Conservation (phyloP, 2,888 invertebrate species). For the Ectemnius continuus region DNA sequence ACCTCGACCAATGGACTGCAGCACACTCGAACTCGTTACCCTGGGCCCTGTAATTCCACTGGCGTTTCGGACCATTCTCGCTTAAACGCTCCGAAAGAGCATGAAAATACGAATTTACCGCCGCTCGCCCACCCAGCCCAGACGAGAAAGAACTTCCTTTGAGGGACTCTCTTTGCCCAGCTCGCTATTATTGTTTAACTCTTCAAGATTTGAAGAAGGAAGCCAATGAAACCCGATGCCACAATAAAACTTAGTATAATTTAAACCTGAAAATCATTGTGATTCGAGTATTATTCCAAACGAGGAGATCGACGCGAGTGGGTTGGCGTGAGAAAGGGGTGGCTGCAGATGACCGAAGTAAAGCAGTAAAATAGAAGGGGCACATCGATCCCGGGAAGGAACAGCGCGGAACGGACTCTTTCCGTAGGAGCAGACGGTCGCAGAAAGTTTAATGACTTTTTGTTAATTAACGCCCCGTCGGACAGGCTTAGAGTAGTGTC, state of each 20-base stretch:
- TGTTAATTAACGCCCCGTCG: slow-evolving; percentile 76
- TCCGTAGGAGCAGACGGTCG: slow-evolving; percentile 64
- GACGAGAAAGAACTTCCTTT: slow-evolving; percentile 35
- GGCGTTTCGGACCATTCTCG: slow-evolving; percentile 58
- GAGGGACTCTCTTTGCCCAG: slow-evolving; percentile 20
- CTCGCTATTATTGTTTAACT: too few relatives aligned
- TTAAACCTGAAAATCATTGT: too few relatives aligned
- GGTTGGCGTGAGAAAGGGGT: too few relatives aligned
- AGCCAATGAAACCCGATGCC: too few relatives aligned
- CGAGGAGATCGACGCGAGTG: too few relatives aligned
- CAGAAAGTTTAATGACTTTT: slow-evolving; percentile 78
- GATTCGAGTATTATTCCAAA: too few relatives aligned
- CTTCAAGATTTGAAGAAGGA: too few relatives aligned
- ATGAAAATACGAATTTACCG: slow-evolving; percentile 30
- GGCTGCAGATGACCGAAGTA: background rate
- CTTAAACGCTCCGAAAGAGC: slow-evolving; percentile 57
- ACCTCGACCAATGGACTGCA: slow-evolving; percentile 58
- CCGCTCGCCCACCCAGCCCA: background rate
- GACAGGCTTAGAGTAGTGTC: slow-evolving; percentile 71
- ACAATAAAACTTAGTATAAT: too few relatives aligned
- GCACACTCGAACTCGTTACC: slow-evolving; percentile 57
- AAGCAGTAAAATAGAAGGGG: slow-evolving; percentile 43
- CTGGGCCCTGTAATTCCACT: slow-evolving; percentile 50
- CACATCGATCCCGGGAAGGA: slow-evolving; percentile 56
- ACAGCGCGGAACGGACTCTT: slow-evolving; percentile 58